Conservation (phyloP, 2,888 invertebrate species). For the Romanomermis culicivorax region DNA sequence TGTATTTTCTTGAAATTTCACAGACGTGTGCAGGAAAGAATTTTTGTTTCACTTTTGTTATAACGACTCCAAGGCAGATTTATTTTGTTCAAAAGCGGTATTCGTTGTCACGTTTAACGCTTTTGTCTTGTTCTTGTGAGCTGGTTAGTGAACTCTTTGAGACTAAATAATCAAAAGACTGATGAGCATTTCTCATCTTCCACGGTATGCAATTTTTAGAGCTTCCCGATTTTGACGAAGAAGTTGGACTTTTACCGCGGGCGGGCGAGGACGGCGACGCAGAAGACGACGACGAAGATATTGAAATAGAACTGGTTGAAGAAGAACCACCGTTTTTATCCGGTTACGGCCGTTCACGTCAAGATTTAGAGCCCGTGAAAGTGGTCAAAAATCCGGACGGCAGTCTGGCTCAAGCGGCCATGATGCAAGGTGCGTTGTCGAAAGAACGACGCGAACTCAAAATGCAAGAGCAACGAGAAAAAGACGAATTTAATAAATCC, state of each 20-base stretch:
- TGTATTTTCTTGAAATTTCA: no score
- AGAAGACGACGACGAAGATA: constrained; percentile 59
- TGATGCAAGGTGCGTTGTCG: constrained; percentile 95
- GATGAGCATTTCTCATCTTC: no score
- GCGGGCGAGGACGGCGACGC: constrained; percentile 31
- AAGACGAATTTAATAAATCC: constrained; percentile 48
- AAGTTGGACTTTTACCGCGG: constrained; percentile 70
- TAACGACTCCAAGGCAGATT: no score
- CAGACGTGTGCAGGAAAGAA: no score
- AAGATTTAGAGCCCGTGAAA: constrained; percentile 26
- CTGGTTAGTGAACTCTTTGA: no score
- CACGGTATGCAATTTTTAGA: constrained; percentile 6
- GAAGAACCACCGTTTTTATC: constrained; percentile 85
- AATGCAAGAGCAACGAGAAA: constrained; percentile 61
- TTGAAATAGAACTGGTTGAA: constrained; percentile 91
- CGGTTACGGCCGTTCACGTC: constrained; percentile 34
- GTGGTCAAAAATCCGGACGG: constrained; percentile 70
- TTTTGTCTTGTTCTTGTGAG: no score
- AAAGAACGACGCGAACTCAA: constrained; percentile 90
- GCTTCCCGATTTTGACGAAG: constrained; percentile 80
- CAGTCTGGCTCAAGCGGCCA: constrained; percentile 88
- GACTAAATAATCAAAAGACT: no score
- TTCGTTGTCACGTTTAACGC: no score
- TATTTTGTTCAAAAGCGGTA: no score
- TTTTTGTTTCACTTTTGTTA: no score